These are phyloP conservation scores for Mycteria americana DNA, from an alignment of 2,797 vertebrate species.

Conservation along the genomic window DNA sequence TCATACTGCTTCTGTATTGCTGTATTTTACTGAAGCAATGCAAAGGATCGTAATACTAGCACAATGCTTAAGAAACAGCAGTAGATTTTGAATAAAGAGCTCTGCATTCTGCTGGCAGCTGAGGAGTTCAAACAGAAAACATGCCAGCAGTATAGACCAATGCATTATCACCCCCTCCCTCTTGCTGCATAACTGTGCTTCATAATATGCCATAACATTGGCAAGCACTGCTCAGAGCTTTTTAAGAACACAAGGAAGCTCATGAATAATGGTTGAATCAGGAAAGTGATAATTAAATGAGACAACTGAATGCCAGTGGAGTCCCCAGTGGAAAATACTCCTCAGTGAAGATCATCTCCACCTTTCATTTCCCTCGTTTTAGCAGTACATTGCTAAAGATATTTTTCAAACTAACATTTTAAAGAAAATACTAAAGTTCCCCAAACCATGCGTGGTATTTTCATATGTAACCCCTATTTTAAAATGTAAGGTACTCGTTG, in stretches of 20 bases:
- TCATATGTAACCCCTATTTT: constrained; percentile 9
- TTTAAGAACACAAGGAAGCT: constrained; percentile 78
- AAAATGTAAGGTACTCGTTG: not conserved
- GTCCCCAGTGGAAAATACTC: constrained; percentile 75
- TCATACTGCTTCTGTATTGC: constrained; percentile 45
- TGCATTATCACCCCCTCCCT: constrained; percentile 75
- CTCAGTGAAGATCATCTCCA: constrained; percentile 64
- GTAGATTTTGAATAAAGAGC: constrained; percentile 65
- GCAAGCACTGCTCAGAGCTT: constrained; percentile 79
- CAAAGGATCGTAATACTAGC: constrained; percentile 34
- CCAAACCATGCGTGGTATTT: constrained; percentile 31
- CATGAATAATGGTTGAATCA: constrained; percentile 83
- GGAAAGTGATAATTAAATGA: constrained; percentile 82
- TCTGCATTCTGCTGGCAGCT: constrained; percentile 71
- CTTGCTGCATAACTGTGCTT: constrained; percentile 73
- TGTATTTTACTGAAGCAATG: constrained; percentile 66
- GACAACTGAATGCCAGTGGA: constrained; percentile 78
- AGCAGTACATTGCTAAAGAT: constrained; percentile 52
- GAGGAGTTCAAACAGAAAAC: constrained; percentile 75
- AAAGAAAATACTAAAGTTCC: constrained; percentile 43
- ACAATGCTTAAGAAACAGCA: constrained; percentile 63
- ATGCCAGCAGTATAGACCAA: constrained; percentile 75
- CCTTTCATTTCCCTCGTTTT: constrained; percentile 47
- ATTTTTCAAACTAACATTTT: constrained; percentile 59
- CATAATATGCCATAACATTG: constrained; percentile 80